Evolutionary conservation across 2,113 vertebrate species (phyloP).

Genomic region (Rallus limicola): DNA sequence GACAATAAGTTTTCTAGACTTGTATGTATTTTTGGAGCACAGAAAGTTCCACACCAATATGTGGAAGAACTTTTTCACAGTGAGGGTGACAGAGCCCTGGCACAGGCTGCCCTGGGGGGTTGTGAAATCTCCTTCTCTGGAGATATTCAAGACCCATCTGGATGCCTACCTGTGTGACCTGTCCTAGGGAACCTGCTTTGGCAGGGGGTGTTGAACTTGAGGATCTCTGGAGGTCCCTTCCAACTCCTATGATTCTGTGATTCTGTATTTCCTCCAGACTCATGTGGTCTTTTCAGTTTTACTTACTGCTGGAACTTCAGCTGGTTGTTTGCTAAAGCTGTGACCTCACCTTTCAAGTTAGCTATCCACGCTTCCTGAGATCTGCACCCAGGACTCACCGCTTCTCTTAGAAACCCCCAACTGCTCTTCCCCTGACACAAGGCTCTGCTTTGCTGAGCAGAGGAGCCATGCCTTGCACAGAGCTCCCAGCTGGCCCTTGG

Average conservation of each 20-base stretch:
- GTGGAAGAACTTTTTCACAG: no score
- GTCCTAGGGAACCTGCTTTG: no score
- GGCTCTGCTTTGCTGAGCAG: not conserved
- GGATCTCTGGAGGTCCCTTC: no score
- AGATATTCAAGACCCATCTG: no score
- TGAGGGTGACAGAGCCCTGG: no score
- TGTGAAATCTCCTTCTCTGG: no score
- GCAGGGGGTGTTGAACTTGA: no score
- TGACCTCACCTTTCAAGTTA: not conserved
- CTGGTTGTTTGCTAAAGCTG: not conserved
- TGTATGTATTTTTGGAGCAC: not conserved
- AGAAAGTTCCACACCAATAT: no score
- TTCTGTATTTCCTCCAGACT: not conserved
- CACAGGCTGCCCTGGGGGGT: no score
- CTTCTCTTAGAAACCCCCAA: not conserved
- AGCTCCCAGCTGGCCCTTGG: not conserved
- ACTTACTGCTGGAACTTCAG: not conserved
- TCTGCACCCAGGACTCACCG: not conserved
- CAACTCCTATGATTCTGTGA: no score
- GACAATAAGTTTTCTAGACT: not conserved
- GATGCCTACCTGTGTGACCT: no score
- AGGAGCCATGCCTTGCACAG: accelerated
- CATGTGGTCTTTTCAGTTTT: not conserved
- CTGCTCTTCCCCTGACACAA: not conserved
- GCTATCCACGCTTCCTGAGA: not conserved